Base-by-base conservation (phyloP, 2,113 vertebrate genomes). In the Oncorhynchus mykiss region DNA sequence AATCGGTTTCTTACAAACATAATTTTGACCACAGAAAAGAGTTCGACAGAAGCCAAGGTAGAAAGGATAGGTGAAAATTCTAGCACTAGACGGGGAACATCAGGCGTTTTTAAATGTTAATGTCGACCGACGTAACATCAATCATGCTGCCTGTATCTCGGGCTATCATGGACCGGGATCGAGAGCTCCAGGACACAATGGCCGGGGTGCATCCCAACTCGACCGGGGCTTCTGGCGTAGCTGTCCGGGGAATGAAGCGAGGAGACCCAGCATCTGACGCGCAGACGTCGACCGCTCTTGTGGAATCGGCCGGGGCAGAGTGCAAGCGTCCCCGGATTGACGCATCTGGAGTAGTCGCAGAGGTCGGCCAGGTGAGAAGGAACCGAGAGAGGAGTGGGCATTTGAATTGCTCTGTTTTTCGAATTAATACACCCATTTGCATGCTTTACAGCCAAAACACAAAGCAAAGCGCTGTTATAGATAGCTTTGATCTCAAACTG, bases 41-140 rank as follows among this genome's bases (percentile, higher is more conserved):
- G n/a, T 22, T 22, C 59, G 16, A 27, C 49, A 59, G 67, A 22
- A 11, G n/a, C 29, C 29, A 39, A 49, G 72, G 80, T 77, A 75
- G 76, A 68, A 49, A 77, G 79, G 78, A 71, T 22, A 78, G 75
- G 65, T 71, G 27, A 62, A 12, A 14, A 22, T 49, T n/a, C 22
- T 71, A 88, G 75, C 73, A 67, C 1, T 54, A 76, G 14, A 45
- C 34, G 31, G 34, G 34, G 48, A 67, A 74, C 73, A 82, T 73
- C 59, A 82, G 78, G 67, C 79, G 82, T 85, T 88, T 90, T 86
- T 92, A 90, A 90, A 94, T 94, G 93, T 94, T 94, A 92, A 94
- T 94, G 93, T 94, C 93, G 91, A 93, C 92, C 91, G 92, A 94
- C 92, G 92, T 94, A 81, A 92, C 93, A 83, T 93, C 93, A 79